phyloP scores from a whole-genome alignment of 2,797 vertebrate genomes.

The Lepilemur ruficaudatus region DNA sequence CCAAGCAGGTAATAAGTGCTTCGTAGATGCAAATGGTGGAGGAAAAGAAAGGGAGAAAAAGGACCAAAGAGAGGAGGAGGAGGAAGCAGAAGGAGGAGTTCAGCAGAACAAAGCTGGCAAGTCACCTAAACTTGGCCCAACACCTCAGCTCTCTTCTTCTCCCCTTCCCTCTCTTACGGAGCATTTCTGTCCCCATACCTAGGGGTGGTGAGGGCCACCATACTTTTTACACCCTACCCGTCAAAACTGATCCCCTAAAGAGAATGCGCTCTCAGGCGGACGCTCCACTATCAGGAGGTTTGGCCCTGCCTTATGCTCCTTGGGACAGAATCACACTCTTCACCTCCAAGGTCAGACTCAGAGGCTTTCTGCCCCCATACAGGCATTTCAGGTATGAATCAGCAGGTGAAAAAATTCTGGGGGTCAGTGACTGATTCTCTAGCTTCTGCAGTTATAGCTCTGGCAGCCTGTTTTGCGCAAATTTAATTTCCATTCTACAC shows the following conservation, averaged over 20 bases:
- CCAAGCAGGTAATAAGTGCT: not conserved
- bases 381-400: not conserved
- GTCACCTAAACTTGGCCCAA: not conserved
- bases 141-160: not conserved
- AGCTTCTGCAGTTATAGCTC: not conserved
- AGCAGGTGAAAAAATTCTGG: not conserved
- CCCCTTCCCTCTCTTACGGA: not conserved
- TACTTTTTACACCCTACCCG: not conserved
- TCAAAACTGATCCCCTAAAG: not conserved
- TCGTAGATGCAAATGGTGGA: not conserved
- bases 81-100: not conserved
- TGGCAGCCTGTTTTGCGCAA: not conserved
- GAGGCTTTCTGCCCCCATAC: not conserved
- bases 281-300: not conserved
- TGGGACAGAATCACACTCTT: rapidly evolving
- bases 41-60: not conserved
- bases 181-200: not conserved
- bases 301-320: not conserved
- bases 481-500: not conserved
- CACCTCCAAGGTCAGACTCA: rapidly evolving
- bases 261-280: not conserved
- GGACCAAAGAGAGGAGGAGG: too few relatives aligned
- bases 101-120: not conserved
- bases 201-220: not conserved
- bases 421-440: not conserved